Base-by-base conservation (phyloP, 2,888 invertebrate species). In the Pachymerium ferrugineum region DNA sequence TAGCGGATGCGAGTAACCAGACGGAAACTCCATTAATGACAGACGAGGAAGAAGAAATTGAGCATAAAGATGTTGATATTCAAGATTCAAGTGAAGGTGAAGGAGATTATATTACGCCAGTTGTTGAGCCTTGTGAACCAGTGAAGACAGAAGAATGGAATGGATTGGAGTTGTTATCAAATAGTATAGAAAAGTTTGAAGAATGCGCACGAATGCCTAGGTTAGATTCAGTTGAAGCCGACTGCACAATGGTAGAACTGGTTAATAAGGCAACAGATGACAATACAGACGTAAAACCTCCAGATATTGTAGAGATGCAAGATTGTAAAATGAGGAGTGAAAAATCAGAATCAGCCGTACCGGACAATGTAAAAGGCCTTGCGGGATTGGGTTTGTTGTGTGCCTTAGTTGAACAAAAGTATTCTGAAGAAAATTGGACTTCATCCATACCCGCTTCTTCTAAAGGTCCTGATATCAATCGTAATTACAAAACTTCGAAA, bases 111-210 rank as follows among this genome's bases (percentile, higher is more conserved):
- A 92, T 91, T 33, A 74, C 73, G 22, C 33, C 76, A 25, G 74
- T 77, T n/a, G 77, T 75, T 6, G 76, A 77, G 35, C 75, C 76
- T 19, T 72, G 75, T 14, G 75, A 75, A 29, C 76, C 77, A 16
- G 77, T 25, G 12, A 29, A n/a, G 5, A 12, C n/a, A 22, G 29
- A 33, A 5, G 22, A 69, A 25, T 42, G 28, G 28, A 29, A 78
- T 70, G 93, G 93, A 0, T 83, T 94, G 33, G 92, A 93, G 80
- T 82, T 93, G 47, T 82, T 93, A 28, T 93, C 93, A 0, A 93
- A 93, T 79, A 93, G 93, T 80, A 92, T 93, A 75, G 91, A 90
- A 74, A 91, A 91, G 78, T 89, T 90, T 78, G 90, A 90, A 79
- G 86, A 86, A 38, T 19, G 62, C 31, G 79, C 83, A 31, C 25